These are phyloP conservation scores for Catocala fraxini DNA, from an alignment of 2,888 invertebrate genomes.

Conservation along the genomic window DNA sequence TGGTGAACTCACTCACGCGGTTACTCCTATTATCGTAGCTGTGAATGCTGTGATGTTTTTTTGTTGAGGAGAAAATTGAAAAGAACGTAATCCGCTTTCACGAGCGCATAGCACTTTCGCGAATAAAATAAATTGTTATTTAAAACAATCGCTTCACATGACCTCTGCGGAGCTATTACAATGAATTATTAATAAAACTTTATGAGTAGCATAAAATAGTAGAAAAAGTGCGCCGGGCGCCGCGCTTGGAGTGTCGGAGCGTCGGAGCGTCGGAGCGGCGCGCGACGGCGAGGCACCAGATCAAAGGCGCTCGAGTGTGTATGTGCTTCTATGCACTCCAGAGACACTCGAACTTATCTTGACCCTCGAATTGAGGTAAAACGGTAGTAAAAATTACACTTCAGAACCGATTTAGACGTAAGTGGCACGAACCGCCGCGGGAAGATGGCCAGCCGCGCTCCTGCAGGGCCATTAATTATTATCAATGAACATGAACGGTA, in stretches of 20 bases:
- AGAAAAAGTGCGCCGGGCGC: constrained; percentile 53
- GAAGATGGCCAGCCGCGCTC: constrained; percentile 60
- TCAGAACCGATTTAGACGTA: constrained; percentile 71
- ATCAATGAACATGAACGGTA: constrained; percentile 75
- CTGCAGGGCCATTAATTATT: constrained; percentile 77
- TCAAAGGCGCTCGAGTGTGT: constrained; percentile 78
- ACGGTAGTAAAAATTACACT: constrained; percentile 85
- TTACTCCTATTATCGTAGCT: constrained; percentile 43
- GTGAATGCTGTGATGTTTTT: constrained; percentile 43
- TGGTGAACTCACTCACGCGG: constrained; percentile 55
- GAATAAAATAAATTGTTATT: constrained; percentile 66
- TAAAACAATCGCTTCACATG: constrained; percentile 71
- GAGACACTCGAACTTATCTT: constrained; percentile 78
- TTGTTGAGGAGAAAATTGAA: constrained; percentile 67
- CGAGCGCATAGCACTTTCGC: constrained; percentile 72
- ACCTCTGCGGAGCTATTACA: constrained; percentile 60
- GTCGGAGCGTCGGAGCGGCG: too few relatives aligned
- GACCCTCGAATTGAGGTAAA: constrained; percentile 78
- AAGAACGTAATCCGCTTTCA: constrained; percentile 74
- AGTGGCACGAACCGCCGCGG: constrained; percentile 68
- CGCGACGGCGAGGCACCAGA: constrained; percentile 46
- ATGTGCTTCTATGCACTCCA: constrained; percentile 68
- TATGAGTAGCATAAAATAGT: constrained; percentile 63
- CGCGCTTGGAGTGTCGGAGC: constrained; percentile 59
- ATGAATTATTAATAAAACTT: constrained; percentile 69